Percentiles rank a stretch among this genome's conserved stretches.
These are phyloP conservation scores for Lepilemur ruficaudatus DNA, from an alignment of 2,797 vertebrate genomes.

Conservation along the genomic window DNA sequence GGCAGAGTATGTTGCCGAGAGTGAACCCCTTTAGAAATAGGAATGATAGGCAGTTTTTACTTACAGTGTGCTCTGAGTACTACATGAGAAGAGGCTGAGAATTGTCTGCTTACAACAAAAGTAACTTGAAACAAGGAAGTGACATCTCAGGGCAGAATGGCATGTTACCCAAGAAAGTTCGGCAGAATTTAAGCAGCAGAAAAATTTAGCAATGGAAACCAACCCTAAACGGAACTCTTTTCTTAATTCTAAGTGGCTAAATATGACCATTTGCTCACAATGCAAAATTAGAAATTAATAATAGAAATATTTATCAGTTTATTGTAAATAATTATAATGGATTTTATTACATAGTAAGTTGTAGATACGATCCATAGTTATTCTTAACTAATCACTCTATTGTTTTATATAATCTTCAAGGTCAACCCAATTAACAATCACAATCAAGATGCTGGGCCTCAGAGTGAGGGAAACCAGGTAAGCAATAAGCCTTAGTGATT, in stretches of 20 bases:
- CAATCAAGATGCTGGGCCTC: not conserved
- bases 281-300: not conserved
- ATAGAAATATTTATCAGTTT: not conserved
- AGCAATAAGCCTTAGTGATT: not conserved
- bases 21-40: not conserved
- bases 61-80: not conserved
- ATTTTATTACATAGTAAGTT: not conserved
- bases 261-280: slow-evolving; percentile 9
- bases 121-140: slow-evolving; percentile 54
- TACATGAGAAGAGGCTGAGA: not conserved
- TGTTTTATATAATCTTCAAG: not conserved
- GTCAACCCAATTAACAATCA: not conserved
- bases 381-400: not conserved
- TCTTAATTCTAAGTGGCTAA: not conserved
- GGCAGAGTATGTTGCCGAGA: not conserved
- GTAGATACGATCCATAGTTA: not conserved
- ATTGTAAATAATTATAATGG: not conserved
- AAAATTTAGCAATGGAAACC: slow-evolving; percentile 10
- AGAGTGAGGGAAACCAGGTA: not conserved
- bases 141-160: not conserved
- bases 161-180: not conserved
- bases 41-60: slow-evolving; percentile 6
- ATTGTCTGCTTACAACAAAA: not conserved
- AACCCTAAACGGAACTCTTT: not conserved
- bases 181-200: not conserved